Conservation (phyloP, 2,797 vertebrate genomes). For the Pempheris klunzingeri region DNA sequence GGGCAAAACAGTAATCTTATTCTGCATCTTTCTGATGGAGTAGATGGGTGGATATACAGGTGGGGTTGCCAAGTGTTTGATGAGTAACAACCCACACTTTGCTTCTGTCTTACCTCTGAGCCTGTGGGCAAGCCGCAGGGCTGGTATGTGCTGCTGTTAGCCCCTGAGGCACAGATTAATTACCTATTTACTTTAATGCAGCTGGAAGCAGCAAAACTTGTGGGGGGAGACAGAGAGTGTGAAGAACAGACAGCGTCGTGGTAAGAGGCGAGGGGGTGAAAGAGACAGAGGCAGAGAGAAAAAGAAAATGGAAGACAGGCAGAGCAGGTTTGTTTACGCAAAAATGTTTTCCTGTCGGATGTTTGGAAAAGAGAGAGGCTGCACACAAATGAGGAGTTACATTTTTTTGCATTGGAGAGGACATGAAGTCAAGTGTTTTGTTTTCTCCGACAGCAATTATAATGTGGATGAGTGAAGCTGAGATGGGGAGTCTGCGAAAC, state of each 20-base stretch:
- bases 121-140: slow-evolving; percentile 63
- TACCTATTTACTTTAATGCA: slow-evolving; percentile 78
- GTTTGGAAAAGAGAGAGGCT: slow-evolving; percentile 33
- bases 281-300: not conserved
- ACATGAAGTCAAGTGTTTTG: slow-evolving; percentile 59
- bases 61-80: slow-evolving; percentile 54
- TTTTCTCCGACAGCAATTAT: slow-evolving; percentile 56
- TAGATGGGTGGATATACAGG: slow-evolving; percentile 12
- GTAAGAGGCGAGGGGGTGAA: slow-evolving; percentile 15
- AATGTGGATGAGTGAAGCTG: slow-evolving; percentile 28
- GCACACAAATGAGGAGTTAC: slow-evolving; percentile 44
- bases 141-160: slow-evolving; percentile 65
- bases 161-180: slow-evolving; percentile 76
- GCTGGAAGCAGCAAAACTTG: slow-evolving; percentile 37
- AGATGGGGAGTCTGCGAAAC: slow-evolving; percentile 44
- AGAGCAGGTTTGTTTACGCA: slow-evolving; percentile 48
- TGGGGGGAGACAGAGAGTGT: not conserved
- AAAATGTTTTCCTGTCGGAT: slow-evolving; percentile 18
- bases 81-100: slow-evolving; percentile 49
- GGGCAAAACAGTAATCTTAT: slow-evolving; percentile 14
- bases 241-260: slow-evolving; percentile 13
- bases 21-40: not conserved
- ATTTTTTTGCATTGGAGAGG: slow-evolving; percentile 27
- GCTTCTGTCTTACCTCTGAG: slow-evolving; percentile 49
- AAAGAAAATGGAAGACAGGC: slow-evolving; percentile 28